Percentiles rank a stretch among this genome's conserved stretches.
phyloP scores from a whole-genome alignment of 2,888 invertebrate genomes.

The Congeria kusceri region DNA sequence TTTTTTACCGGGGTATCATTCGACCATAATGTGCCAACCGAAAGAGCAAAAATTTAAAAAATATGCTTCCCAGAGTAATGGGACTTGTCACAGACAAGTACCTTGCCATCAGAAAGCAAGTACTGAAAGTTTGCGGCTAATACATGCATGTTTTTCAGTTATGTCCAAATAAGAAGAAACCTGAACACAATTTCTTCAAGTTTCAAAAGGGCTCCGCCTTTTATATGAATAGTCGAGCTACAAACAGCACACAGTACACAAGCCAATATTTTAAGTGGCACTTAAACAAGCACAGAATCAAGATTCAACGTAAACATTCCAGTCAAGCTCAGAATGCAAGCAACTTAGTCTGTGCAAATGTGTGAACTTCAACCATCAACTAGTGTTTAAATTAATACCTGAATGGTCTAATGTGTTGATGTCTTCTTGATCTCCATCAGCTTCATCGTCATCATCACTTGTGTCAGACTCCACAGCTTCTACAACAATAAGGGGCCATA shows the following conservation, averaged over 20 bases:
- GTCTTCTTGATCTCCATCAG: constrained; percentile 16
- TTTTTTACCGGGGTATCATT: no score
- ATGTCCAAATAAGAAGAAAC: no score
- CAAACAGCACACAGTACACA: constrained; percentile 12
- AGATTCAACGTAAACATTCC: constrained; percentile 15
- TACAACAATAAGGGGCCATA: constrained; percentile 22
- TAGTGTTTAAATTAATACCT: constrained; percentile 30
- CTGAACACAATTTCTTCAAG: no score
- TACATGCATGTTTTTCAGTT: no score
- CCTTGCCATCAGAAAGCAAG: no score
- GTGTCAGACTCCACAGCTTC: constrained; percentile 28
- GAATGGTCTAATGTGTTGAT: constrained; percentile 5
- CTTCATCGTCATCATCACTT: constrained; percentile 19
- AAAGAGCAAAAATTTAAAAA: no score
- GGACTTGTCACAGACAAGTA: no score
- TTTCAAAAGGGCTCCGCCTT: no score
- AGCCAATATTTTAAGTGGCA: constrained; percentile 17
- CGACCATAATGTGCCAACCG: no score
- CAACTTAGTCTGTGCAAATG: constrained; percentile 20
- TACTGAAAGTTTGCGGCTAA: no score
- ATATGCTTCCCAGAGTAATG: no score
- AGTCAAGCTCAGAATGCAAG: constrained; percentile 22
- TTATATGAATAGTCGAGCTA: no score
- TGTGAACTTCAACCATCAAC: constrained; percentile 22
- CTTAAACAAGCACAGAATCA: constrained; percentile 9